Conservation (phyloP, 1,140 invertebrate species). For the Drosophila mojavensis region DNA sequence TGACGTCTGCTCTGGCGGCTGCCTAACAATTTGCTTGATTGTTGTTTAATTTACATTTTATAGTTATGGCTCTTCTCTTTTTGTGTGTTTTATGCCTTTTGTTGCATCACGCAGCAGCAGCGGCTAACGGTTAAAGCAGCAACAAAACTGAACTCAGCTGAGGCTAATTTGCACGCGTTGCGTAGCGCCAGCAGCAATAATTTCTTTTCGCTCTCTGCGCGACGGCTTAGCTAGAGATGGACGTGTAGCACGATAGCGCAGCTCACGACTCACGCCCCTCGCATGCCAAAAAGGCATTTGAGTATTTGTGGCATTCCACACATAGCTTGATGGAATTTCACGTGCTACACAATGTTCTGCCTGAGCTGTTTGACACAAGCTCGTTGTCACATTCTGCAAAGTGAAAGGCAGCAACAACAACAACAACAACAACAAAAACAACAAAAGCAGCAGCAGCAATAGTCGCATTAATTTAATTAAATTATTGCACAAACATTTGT, state of each 20-base stretch:
- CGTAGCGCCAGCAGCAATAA: slow-evolving; percentile 25
- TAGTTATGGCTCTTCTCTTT: slow-evolving; percentile 38
- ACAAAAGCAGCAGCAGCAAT: slow-evolving; percentile 12
- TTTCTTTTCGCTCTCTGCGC: slow-evolving; percentile 7
- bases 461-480: slow-evolving; percentile 64
- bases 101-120: slow-evolving; percentile 31
- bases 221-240: slow-evolving; percentile 1
- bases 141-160: slow-evolving; percentile 8
- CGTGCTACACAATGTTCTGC: slow-evolving; percentile 36
- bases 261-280: slow-evolving; percentile 2
- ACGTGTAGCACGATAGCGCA: slow-evolving; percentile 13
- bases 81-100: slow-evolving; percentile 1
- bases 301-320: not conserved
- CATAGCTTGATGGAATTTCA: not conserved
- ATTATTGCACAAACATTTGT: slow-evolving; percentile 63
- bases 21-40: slow-evolving; percentile 12
- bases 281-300: not conserved
- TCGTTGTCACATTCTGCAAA: slow-evolving; percentile 37
- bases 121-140: slow-evolving; percentile 13
- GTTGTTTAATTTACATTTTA: slow-evolving; percentile 70
- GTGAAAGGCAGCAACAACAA: slow-evolving; percentile 57
- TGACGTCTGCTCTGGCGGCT: not conserved
- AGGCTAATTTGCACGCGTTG: slow-evolving; percentile 37
- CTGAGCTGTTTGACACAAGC: slow-evolving; percentile 30
- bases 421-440: slow-evolving; percentile 22